Base-by-base conservation (phyloP, 2,888 invertebrate species). In the Leptura quadrifasciata region DNA sequence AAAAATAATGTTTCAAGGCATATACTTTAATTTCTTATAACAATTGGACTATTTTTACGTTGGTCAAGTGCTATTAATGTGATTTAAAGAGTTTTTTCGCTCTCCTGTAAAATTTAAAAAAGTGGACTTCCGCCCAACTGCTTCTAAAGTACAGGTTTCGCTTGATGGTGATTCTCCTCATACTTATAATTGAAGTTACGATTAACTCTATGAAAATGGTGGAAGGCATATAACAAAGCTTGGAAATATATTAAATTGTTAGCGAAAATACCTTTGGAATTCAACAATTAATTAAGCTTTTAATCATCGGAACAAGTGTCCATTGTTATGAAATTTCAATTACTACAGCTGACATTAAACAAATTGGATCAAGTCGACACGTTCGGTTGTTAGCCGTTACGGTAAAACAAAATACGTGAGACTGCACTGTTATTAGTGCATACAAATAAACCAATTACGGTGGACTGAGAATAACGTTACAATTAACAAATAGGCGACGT, bases 311-410 rank as follows among this genome's bases (percentile, higher is more conserved):
- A 39, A 2, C 2, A 47, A n/a, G 47, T 47, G n/a, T 12, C 17
- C n/a, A 47, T 47, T 47, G 47, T 47, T 15, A 47, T 47, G n/a
- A 47, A 39, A 47, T 47, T 47, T 47, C n/a, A 47, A 47, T 47
- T 47, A 47, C n/a, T n/a, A 47, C 47, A n/a, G n/a, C 47, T 47
- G 47, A 47, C 47, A n/a, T 12, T 47, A 39, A 39, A 47, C 47
- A 15, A 47, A 47, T n/a, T 47, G n/a, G 47, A 47, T 47, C 8
- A 47, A 12, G n/a, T 47, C 47, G 47, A 6, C 47, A 47, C 47
- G 47, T 47, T 12, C 47, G 15, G 12, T n/a, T 47, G n/a, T 47
- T 47, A 31, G n/a, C 6, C 3, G n/a, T n/a, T 47, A n/a, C 47
- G 47, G 47, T 47, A 47, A 47, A 47, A 12, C 47, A 47, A n/a